A percentile compares a stretch with the other conserved stretches of the same genome.
Conservation (phyloP, 2,888 invertebrate species). For the Tetragonula carbonaria region DNA sequence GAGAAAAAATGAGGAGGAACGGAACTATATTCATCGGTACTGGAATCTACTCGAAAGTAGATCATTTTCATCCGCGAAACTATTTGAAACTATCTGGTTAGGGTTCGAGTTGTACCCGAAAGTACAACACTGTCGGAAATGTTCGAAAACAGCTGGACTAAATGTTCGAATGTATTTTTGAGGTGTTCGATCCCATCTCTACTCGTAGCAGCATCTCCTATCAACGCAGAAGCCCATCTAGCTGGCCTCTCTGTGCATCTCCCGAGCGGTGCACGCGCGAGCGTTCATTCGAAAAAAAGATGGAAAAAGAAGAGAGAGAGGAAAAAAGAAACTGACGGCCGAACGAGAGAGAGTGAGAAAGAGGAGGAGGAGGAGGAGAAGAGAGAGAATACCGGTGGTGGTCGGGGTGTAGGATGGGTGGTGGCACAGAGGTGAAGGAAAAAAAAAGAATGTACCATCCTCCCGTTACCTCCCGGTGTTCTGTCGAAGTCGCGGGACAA, state of each 20-base stretch:
- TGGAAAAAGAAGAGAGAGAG: background rate
- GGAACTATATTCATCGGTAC: too few species aligned
- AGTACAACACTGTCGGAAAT: too few species aligned
- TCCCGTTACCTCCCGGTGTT: constrained; percentile 22
- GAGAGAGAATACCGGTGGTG: constrained; percentile 4
- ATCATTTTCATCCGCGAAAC: too few species aligned
- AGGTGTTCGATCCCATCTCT: too few species aligned
- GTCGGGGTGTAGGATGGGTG: constrained; percentile 35
- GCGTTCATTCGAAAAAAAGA: constrained; percentile 56
- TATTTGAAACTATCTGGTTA: too few species aligned
- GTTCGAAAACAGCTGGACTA: too few species aligned
- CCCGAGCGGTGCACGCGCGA: constrained; percentile 47
- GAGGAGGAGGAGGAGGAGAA: background rate
- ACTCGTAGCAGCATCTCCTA: constrained; percentile 47
- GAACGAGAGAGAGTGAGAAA: background rate
- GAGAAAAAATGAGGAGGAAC: too few species aligned
- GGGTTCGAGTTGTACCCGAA: too few species aligned
- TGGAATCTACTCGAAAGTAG: too few species aligned
- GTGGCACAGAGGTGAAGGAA: constrained; percentile 52
- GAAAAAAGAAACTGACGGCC: constrained; percentile 17
- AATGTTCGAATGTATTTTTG: too few species aligned
- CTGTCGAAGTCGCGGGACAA: constrained; percentile 52
- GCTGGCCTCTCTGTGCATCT: constrained; percentile 42
- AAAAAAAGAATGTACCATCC: constrained; percentile 44
- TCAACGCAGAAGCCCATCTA: constrained; percentile 55